Evolutionary conservation across 2,888 invertebrate genomes (phyloP), one percentile per base, ranked within the genome.

Genomic region (Crioceris asparagi): DNA sequence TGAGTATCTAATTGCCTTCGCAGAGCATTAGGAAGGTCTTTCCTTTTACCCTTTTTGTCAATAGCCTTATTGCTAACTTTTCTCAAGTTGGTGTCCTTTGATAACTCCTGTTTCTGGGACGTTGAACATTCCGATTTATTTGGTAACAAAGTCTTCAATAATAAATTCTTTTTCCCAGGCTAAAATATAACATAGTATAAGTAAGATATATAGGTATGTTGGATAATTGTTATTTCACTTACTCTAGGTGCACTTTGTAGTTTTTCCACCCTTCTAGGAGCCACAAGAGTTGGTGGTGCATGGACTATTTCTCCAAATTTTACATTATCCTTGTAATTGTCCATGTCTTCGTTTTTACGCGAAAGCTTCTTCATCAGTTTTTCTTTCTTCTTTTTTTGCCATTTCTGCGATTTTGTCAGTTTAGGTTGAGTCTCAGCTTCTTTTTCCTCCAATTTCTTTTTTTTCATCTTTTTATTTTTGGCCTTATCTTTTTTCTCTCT

Each of bases 251-350:
- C 48, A 27, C 25, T 39, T 40, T 48, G 42, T 10, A 32, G 12
- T 38, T 62, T 65, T 31, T 55, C 51, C 27, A 68, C 70, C 49
- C 67, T 70, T 38, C 66, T 67, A 2, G 79, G 76, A 33, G 63
- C 57, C 3, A 65, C 57, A 25, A 85, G 64, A 35, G 69, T 61
- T 19, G 87, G 86, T 37, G 87, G 86, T 34, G 73, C 80, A 61
- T 80, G 77, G 2, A 71, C 77, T 33, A 77, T 70, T 56, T 85
- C 86, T 0, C 86, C 86, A 65, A 87, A 87, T 54, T 70, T 58
- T 15, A 87, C 68, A 31, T 69, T 65, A 60, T 87, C 87, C 50
- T 67, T 52, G 17, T 59, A 56, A 10, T 51, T 64, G 34, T 75
- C 74, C 23, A 68, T 64, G 40, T 48, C 48, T 39, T 55, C 46